Base-by-base conservation (phyloP, 2,113 vertebrate genomes). In the Phoenicopterus ruber region DNA sequence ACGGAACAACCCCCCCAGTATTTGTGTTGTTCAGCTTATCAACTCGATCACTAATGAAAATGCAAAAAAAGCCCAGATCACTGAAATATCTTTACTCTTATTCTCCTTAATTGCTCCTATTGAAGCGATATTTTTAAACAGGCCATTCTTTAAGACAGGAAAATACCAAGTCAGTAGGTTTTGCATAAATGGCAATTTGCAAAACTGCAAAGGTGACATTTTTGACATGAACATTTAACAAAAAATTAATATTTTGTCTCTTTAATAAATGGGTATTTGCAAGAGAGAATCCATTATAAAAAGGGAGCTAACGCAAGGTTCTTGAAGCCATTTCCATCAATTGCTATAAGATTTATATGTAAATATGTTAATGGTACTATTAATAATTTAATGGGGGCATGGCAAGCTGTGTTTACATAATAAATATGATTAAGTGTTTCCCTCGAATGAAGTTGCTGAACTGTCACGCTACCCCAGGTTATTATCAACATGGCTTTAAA, bases 391-490 rank as follows among this genome's bases (percentile, higher is more conserved):
- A 96, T 96, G 95, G 96, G 97, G 97, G 93, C 97, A 98, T 88
- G 97, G 93, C 97, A 98, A 97, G 95, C 97, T 95, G 96, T 98
- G 97, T 98, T 98, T 98, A 98, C 97, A 97, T 98, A 98, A 98
- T 98, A 98, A 98, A 98, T 97, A 98, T 97, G 97, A 97, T 98
- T 98, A 98, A 98, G 97, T 96, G 97, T 97, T 97, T 98, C 96
- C 95, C 95, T 97, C 76, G 89, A 93, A 97, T 95, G 97, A 96
- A 97, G 97, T 95, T 97, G 96, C 97, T 97, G 97, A 97, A 97
- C 96, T 96, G 96, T 98, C 97, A 98, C 17, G 65, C 95, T 97
- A 95, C 91, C 94, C 90, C 91, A 95, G 91, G 95, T 97, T 97
- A 97, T 97, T 97, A 97, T 97, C 95, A 92, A 93, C 96, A 72